Base-by-base conservation (phyloP, 2,797 vertebrate genomes). In the Picus viridis region DNA sequence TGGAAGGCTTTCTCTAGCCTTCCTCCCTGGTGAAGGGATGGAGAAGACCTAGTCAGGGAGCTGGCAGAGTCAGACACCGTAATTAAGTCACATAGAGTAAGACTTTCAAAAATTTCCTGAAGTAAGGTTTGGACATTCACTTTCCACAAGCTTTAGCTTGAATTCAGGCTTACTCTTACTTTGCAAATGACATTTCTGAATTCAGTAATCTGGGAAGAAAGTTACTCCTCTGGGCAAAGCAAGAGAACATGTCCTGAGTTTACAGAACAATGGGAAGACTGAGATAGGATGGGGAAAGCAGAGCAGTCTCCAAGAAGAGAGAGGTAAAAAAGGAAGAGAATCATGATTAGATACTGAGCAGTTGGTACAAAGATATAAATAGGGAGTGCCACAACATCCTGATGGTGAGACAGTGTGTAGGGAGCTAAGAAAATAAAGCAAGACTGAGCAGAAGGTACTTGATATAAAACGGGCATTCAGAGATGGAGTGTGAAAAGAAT, bases 1-100 rank as follows among this genome's bases (percentile, higher is more conserved):
- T 58, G 71, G 91, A 74, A 91, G 63, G 67, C 88, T 96, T 94
- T 63, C 80, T 86, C 57, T 64, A 87, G 61, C 26, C 22, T 72
- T 83, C 11, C 39, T 87, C 23, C 9, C 0, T 45, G 59, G 45
- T 18, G 41, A 64, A 69, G 72, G 32, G 41, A 71, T 18, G 92
- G 53, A 79, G 80, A 75, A 92, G 73, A 86, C 41, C 30, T 72
- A 72, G 75, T 78, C 67, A 90, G 41, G 72, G 58, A 57, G 58
- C 51, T 80, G 78, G 54, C 75, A 92, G 64, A 61, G 34, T 10
- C 68, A 86, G 79, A 20, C 49, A 51, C 29, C 73, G n/a, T 77
- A 87, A 77, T 75, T 83, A 30, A 58, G 71, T 76, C 56, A 53
- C 9, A 27, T 34, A 69, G 64, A 61, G 24, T 11, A 72, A 86